phyloP scores from a whole-genome alignment of 2,888 invertebrate genomes.

The Erpobdella octoculata region DNA sequence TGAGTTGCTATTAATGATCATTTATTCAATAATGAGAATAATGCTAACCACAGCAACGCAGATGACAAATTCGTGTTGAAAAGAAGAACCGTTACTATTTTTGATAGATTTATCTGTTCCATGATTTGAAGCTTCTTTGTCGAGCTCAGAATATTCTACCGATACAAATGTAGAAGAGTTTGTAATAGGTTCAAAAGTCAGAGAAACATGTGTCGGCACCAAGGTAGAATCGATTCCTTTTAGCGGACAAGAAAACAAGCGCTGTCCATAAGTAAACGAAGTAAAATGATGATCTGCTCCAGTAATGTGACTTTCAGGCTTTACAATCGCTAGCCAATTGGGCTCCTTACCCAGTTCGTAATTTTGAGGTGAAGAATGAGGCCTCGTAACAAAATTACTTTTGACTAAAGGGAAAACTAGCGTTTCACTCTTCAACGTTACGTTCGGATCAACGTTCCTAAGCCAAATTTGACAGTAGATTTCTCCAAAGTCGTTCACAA shows the following conservation, averaged over 20 bases:
- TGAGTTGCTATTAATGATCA: too few species aligned
- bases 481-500: too few species aligned
- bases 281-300: conserved; percentile 29
- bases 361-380: too few species aligned
- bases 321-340: not conserved
- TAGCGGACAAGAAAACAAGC: conserved; percentile 31
- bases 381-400: too few species aligned
- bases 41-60: not conserved
- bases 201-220: conserved; percentile 34
- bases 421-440: too few species aligned
- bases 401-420: too few species aligned
- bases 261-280: conserved; percentile 29
- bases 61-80: not conserved
- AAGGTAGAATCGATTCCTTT: conserved; percentile 20
- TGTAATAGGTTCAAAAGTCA: conserved; percentile 19
- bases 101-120: too few species aligned
- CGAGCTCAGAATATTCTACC: not conserved
- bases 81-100: not conserved
- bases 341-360: not conserved
- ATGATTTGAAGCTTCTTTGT: not conserved
- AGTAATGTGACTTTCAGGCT: not conserved
- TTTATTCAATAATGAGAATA: too few species aligned
- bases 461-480: too few species aligned
- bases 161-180: conserved; percentile 28
- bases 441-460: too few species aligned